These are phyloP conservation scores for Cheilosia impressa DNA, from an alignment of 2,888 invertebrate species.

Conservation along the genomic window DNA sequence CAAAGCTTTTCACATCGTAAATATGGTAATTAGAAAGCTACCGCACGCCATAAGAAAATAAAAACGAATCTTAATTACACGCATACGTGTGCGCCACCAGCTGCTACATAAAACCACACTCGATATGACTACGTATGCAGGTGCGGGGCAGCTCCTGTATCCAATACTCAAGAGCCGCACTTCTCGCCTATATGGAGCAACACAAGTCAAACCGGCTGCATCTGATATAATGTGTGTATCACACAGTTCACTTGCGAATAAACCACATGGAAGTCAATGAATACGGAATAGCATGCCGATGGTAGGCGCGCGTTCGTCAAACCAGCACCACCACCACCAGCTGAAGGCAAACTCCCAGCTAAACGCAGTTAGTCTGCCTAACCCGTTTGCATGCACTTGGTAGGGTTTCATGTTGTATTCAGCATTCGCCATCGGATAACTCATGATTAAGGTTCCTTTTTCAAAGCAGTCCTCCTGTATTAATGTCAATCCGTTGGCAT, in stretches of 20 bases:
- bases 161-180: conserved; percentile 7
- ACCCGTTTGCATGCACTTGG: conserved; percentile 46
- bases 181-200: conserved; percentile 1
- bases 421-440: conserved; percentile 17
- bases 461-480: conserved; percentile 20
- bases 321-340: background rate
- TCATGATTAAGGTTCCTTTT: conserved; percentile 12
- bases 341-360: background rate
- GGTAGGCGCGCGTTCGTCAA: background rate
- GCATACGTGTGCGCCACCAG: background rate
- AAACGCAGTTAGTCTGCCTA: conserved; percentile 30
- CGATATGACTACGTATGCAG: background rate
- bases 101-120: background rate
- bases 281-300: conserved; percentile 2
- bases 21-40: conserved; percentile 12
- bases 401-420: no score
- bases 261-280: conserved; percentile 33
- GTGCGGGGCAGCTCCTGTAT: conserved; percentile 1
- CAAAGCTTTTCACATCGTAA: background rate
- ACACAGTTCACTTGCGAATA: conserved; percentile 39
- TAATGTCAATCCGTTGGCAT: conserved; percentile 22
- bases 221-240: conserved; percentile 3
- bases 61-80: conserved; percentile 21
- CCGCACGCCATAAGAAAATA: background rate
- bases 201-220: conserved; percentile 16